These are phyloP conservation scores for Cheirogaleus major DNA, from an alignment of 2,797 vertebrate genomes.

Conservation along the genomic window DNA sequence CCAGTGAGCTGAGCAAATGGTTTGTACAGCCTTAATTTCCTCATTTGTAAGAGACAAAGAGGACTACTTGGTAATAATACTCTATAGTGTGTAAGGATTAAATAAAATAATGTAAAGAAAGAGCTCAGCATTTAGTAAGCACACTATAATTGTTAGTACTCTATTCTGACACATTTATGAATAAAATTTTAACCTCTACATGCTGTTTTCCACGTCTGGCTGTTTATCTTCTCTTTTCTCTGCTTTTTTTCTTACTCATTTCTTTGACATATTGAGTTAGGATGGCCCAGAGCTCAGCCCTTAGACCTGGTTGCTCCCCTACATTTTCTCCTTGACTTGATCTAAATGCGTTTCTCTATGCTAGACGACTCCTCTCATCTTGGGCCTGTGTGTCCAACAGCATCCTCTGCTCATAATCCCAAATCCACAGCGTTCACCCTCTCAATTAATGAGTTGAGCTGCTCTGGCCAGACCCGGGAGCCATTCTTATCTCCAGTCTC, in stretches of 20 bases:
- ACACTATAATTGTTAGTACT: not conserved
- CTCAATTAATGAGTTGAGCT: not conserved
- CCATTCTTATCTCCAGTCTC: not conserved
- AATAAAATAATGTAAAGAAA: not conserved
- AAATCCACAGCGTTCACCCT: rapidly evolving
- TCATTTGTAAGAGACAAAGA: not conserved
- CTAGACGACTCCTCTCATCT: rapidly evolving
- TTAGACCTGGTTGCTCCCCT: not conserved
- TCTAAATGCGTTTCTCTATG: not conserved
- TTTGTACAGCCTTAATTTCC: not conserved
- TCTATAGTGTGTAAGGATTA: not conserved
- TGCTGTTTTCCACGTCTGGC: not conserved
- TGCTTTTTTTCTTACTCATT: not conserved
- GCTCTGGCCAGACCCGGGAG: not conserved
- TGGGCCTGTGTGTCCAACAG: not conserved
- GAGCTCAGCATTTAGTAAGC: not conserved
- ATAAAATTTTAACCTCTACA: not conserved
- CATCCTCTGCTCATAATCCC: not conserved
- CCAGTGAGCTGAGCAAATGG: not conserved
- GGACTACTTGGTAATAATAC: not conserved
- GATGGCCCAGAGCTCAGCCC: not conserved
- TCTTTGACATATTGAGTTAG: not conserved
- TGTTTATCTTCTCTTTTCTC: not conserved
- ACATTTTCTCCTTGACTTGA: not conserved
- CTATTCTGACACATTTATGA: not conserved